phyloP scores from a whole-genome alignment of 2,797 vertebrate species.

The Gorsachius magnificus region DNA sequence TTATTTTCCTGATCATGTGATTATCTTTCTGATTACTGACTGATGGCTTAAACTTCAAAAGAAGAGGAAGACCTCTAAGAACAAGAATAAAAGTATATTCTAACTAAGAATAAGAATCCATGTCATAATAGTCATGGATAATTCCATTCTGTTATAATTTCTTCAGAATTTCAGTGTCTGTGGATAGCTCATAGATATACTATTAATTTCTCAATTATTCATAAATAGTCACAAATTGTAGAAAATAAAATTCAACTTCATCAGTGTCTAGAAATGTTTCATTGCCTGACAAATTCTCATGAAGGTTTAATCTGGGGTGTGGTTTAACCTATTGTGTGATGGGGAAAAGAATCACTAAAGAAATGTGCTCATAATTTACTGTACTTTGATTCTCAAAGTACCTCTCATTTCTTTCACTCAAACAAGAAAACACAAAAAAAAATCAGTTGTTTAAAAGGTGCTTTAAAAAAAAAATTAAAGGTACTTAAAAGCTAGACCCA shows the following conservation, averaged over 20 bases:
- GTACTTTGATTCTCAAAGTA: background rate
- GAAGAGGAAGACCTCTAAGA: background rate
- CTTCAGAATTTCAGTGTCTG: background rate
- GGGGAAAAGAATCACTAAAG: background rate
- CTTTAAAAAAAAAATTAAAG: background rate
- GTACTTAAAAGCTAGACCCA: background rate
- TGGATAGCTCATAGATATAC: background rate
- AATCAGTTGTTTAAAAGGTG: background rate
- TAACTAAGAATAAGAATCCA: background rate
- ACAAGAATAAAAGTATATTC: background rate
- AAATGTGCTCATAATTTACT: background rate
- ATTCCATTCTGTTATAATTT: background rate
- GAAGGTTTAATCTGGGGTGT: background rate
- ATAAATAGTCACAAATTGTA: background rate
- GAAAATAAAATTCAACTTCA: background rate
- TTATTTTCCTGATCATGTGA: background rate
- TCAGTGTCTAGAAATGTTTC: background rate
- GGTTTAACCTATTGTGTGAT: background rate
- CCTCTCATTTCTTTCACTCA: background rate
- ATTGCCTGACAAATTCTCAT: background rate
- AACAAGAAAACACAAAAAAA: background rate
- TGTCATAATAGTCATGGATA: background rate
- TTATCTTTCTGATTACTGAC: background rate
- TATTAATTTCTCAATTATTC: background rate
- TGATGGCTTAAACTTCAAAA: background rate